Evolutionary conservation across 2,797 vertebrate genomes (phyloP).

Genomic region (Etheostoma perlongum): DNA sequence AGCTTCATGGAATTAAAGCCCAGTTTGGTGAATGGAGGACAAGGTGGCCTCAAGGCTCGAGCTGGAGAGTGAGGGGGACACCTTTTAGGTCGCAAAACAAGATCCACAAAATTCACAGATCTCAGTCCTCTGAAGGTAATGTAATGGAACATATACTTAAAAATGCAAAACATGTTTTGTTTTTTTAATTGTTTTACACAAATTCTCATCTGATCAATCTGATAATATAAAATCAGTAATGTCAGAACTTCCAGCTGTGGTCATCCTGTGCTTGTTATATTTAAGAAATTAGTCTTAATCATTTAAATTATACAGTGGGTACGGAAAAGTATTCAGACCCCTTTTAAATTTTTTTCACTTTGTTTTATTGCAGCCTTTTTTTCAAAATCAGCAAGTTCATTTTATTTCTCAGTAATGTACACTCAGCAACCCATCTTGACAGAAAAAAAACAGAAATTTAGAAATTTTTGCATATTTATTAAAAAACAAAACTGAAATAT

Average conservation of each 20-base stretch:
- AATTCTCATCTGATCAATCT: neutral
- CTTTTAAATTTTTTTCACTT: too few relatives aligned
- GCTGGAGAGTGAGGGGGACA: slow-evolving; percentile 39
- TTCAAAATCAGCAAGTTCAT: too few relatives aligned
- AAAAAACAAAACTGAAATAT: too few relatives aligned
- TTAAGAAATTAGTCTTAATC: neutral
- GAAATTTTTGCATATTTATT: too few relatives aligned
- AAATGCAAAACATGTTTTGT: neutral
- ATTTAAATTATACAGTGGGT: neutral
- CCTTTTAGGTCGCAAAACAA: slow-evolving; percentile 21
- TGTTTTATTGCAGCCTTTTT: too few relatives aligned
- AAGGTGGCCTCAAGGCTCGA: slow-evolving; percentile 80
- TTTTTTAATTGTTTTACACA: neutral
- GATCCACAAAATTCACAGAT: neutral
- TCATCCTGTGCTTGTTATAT: neutral
- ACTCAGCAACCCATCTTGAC: too few relatives aligned
- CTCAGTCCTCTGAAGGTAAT: neutral
- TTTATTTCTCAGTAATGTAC: too few relatives aligned
- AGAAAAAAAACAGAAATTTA: too few relatives aligned
- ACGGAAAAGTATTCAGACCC: too few relatives aligned
- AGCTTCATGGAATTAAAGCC: slow-evolving; percentile 82
- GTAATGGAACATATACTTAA: neutral
- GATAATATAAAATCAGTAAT: neutral
- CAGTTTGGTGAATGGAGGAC: slow-evolving; percentile 78
- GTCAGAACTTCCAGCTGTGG: neutral